Evolutionary conservation across 2,888 invertebrate species (phyloP).

Genomic region (Pyrrhia umbra): DNA sequence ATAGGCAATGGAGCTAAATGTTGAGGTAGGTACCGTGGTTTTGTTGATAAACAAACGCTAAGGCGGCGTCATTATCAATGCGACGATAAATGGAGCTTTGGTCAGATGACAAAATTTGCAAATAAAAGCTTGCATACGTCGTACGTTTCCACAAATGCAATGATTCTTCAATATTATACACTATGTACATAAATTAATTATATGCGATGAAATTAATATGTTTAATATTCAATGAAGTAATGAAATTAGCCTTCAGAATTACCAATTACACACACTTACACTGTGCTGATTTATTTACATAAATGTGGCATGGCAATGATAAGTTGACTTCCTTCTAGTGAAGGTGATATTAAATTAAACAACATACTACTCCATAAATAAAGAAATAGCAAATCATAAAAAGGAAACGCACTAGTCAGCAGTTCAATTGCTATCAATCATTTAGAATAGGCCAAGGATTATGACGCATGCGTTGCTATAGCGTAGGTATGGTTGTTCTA

Average conservation of each 20-base stretch:
- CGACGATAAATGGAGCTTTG: neutral
- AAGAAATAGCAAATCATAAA: constrained; percentile 50
- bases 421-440: constrained; percentile 51
- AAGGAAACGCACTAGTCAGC: constrained; percentile 48
- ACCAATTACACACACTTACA: constrained; percentile 8
- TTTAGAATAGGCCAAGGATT: constrained; percentile 62
- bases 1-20: no score
- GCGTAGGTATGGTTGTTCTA: constrained; percentile 36
- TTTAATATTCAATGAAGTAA: constrained; percentile 25
- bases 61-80: neutral
- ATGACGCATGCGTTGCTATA: constrained; percentile 52
- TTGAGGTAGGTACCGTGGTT: no score
- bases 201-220: neutral
- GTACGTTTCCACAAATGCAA: neutral
- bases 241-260: constrained; percentile 5
- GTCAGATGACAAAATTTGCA: neutral
- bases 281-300: constrained; percentile 32
- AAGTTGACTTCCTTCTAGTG: constrained; percentile 26
- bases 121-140: neutral
- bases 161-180: neutral
- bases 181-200: neutral
- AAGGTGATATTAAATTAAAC: constrained; percentile 38
- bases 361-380: constrained; percentile 19
- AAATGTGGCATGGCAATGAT: constrained; percentile 1
- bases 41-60: neutral